Evolutionary conservation across 2,113 vertebrate species (phyloP), one percentile per base, ranked within the genome.

Genomic region (Zingel zingel): DNA sequence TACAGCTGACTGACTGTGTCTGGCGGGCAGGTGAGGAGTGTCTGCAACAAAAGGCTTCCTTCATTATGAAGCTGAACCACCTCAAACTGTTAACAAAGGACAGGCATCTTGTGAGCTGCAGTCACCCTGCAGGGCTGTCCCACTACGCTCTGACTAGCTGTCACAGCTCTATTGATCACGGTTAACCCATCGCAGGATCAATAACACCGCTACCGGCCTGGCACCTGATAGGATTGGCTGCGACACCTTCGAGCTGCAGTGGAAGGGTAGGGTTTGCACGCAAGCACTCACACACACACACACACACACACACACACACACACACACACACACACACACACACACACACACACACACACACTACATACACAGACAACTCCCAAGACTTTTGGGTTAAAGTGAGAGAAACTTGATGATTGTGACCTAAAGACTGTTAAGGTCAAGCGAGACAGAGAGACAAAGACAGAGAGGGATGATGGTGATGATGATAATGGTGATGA

Each of bases 181-280:
- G 43, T 83, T 82, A 77, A 90, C 74, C 54, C 54, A 80, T 50
- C 12, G 8, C 45, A 68, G 62, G 75, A 87, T 85, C 85, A 78
- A 72, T 88, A 69, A 8, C 23, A 3, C 27, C 50, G 57, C 61
- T 30, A 50, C 36, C 27, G 15, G 23, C 1, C 36, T 27, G 83
- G 56, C 69, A 85, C 74, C 70, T 72, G 71, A 89, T 82, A 81
- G 43, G 65, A 88, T 56, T 25, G 77, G 11, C 48, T 86, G 72
- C 62, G 57, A 84, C 61, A 74, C 58, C 82, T 83, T 80, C n/a
- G 69, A 71, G 47, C 30, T 63, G 48, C 68, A 62, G 54, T 30
- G 53, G 54, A 65, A 77, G 53, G 77, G 63, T 5, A 53, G 25
- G 74, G 51, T 56, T 54, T 74, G 33, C 11, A 43, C 2, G 39